Conservation (phyloP, 2,797 vertebrate genomes). For the Chrosomus eos region DNA sequence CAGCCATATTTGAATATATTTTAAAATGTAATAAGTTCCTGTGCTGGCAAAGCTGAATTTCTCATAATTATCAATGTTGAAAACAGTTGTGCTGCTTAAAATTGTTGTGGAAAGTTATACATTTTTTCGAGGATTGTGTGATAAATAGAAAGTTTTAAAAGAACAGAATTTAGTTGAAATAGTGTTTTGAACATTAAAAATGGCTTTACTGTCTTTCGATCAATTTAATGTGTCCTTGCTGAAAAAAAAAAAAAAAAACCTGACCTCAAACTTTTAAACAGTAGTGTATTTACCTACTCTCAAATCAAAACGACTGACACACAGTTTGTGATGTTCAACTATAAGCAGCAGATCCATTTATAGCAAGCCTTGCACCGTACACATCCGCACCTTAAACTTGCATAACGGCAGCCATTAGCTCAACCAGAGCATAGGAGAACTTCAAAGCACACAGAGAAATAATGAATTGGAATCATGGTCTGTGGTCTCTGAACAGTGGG, state of each 20-base stretch:
- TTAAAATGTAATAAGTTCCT: neutral
- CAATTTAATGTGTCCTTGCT: neutral
- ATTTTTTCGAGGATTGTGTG: neutral
- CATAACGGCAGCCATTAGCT: neutral
- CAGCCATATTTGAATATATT: no score
- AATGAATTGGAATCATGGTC: conserved; percentile 23
- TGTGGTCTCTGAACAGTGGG: conserved; percentile 35
- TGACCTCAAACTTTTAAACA: no score
- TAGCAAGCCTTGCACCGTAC: neutral
- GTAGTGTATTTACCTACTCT: neutral
- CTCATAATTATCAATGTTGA: no score
- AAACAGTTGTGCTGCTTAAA: neutral
- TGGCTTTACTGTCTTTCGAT: neutral
- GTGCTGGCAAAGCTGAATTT: no score
- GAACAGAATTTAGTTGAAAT: neutral
- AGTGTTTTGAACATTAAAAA: neutral
- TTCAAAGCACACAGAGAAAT: conserved; percentile 38
- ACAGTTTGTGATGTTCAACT: neutral
- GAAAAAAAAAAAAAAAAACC: neutral
- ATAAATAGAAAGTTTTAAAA: neutral
- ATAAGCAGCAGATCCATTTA: neutral
- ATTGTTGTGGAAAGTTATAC: neutral
- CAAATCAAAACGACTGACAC: neutral
- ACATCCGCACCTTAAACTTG: neutral
- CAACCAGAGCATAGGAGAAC: conserved; percentile 27